phyloP scores from a whole-genome alignment of 1,140 invertebrate species.

The Cecropterus lyciades region DNA sequence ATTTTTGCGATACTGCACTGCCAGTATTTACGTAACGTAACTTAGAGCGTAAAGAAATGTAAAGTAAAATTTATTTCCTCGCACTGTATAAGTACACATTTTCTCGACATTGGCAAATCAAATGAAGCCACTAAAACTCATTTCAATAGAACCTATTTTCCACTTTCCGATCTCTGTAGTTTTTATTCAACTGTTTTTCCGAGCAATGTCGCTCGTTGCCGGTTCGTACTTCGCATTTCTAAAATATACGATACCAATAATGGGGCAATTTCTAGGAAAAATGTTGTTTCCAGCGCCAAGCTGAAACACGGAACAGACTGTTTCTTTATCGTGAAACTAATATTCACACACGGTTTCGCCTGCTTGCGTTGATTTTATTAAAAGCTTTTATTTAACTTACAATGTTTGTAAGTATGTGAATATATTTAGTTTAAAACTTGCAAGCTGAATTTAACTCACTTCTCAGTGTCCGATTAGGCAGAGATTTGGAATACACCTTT shows the following conservation, averaged over 20 bases:
- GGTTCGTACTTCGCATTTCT: constrained; percentile 19
- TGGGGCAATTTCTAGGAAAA: constrained; percentile 16
- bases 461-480: too few species aligned
- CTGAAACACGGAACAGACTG: constrained; percentile 1
- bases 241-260: constrained; percentile 19
- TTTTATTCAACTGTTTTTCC: constrained; percentile 14
- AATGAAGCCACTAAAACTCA: constrained; percentile 16
- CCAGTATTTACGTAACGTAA: not conserved
- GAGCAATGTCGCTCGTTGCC: constrained; percentile 4
- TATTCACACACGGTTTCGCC: too few species aligned
- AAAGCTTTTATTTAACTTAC: too few species aligned
- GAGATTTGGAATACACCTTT: too few species aligned
- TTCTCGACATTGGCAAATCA: constrained; percentile 16
- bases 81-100: constrained; percentile 4
- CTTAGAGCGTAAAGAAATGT: not conserved
- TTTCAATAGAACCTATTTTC: constrained; percentile 19
- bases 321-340: not conserved
- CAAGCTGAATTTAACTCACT: too few species aligned
- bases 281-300: constrained; percentile 6
- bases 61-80: constrained; percentile 3
- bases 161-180: constrained; percentile 11
- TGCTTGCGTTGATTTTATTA: too few species aligned
- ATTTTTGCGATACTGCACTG: too few species aligned
- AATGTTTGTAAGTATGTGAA: too few species aligned
- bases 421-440: too few species aligned